phyloP scores from a whole-genome alignment of 2,888 invertebrate genomes.

The Vesta saturnalis region DNA sequence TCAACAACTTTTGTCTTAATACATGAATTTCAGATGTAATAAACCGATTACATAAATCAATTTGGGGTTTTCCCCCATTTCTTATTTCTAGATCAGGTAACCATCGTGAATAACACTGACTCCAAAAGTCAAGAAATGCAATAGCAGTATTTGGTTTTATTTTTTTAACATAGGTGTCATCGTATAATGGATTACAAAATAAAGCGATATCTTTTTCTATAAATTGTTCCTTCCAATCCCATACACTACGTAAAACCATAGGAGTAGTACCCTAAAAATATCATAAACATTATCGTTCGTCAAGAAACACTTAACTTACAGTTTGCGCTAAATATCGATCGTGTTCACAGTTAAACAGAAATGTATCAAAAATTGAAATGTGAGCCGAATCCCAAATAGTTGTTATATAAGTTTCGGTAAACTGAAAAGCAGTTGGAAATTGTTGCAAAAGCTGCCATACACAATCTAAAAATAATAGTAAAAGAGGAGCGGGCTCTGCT shows the following conservation, averaged over 20 bases:
- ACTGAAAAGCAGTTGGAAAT: constrained; percentile 90
- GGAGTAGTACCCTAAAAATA: constrained; percentile 52
- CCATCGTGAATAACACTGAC: constrained; percentile 92
- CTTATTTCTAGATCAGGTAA: constrained; percentile 82
- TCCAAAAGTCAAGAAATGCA: constrained; percentile 78
- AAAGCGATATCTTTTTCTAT: constrained; percentile 80
- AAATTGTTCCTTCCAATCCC: constrained; percentile 94
- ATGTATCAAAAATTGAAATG: constrained; percentile 90
- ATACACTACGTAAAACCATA: constrained; percentile 77
- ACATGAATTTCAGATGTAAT: constrained; percentile 64
- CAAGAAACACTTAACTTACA: constrained; percentile 59
- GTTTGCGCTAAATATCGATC: constrained; percentile 76
- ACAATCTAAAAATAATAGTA: constrained; percentile 92
- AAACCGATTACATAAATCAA: constrained; percentile 65
- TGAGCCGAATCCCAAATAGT: constrained; percentile 92
- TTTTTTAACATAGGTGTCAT: constrained; percentile 55
- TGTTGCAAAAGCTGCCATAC: constrained; percentile 92
- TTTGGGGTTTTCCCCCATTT: constrained; percentile 73
- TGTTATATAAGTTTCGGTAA: constrained; percentile 91
- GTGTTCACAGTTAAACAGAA: constrained; percentile 88
- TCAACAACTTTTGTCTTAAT: constrained; percentile 54
- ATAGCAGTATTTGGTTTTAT: constrained; percentile 66
- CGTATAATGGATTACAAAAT: constrained; percentile 87
- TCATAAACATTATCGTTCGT: not conserved
- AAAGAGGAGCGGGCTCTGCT: constrained; percentile 81